Percentiles rank a stretch among this genome's conserved stretches.
Conservation (phyloP, 2,888 invertebrate species). For the Oligia latruncula region DNA sequence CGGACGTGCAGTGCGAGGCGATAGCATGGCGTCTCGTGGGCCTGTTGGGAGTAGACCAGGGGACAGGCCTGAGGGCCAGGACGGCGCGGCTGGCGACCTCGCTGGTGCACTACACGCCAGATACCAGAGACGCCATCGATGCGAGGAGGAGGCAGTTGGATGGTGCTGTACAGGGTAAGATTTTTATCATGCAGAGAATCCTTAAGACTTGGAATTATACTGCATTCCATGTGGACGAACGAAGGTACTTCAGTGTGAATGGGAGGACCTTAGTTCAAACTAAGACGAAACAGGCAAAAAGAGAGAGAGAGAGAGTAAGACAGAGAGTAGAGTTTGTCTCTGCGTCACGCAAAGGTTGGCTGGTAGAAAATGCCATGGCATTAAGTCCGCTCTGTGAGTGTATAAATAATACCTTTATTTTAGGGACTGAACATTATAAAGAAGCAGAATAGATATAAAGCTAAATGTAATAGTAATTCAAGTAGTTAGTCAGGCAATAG, state of each 20-base stretch:
- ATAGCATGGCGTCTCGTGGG: constrained; percentile 96
- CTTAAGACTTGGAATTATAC: neutral
- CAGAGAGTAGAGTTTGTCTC: neutral
- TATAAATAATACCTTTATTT: neutral
- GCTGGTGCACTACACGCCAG: constrained; percentile 91
- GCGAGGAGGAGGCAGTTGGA: constrained; percentile 93
- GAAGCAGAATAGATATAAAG: neutral
- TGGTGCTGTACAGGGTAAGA: constrained; percentile 94
- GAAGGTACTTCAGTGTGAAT: neutral
- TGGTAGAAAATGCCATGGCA: neutral
- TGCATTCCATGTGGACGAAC: too few relatives aligned
- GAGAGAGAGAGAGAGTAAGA: neutral
- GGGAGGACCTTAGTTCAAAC: neutral
- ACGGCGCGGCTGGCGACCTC: constrained; percentile 91
- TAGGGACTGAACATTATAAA: neutral
- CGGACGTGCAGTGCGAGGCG: constrained; percentile 93
- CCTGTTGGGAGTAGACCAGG: constrained; percentile 91
- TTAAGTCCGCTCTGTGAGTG: neutral
- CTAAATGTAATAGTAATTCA: neutral
- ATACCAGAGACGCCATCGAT: constrained; percentile 92
- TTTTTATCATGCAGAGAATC: neutral
- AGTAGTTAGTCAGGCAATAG: neutral
- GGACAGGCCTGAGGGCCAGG: constrained; percentile 91
- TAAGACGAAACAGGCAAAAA: too few relatives aligned
- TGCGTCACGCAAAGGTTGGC: neutral